phyloP scores from a whole-genome alignment of 2,113 vertebrate species.

The Vulpes ferrilata region DNA sequence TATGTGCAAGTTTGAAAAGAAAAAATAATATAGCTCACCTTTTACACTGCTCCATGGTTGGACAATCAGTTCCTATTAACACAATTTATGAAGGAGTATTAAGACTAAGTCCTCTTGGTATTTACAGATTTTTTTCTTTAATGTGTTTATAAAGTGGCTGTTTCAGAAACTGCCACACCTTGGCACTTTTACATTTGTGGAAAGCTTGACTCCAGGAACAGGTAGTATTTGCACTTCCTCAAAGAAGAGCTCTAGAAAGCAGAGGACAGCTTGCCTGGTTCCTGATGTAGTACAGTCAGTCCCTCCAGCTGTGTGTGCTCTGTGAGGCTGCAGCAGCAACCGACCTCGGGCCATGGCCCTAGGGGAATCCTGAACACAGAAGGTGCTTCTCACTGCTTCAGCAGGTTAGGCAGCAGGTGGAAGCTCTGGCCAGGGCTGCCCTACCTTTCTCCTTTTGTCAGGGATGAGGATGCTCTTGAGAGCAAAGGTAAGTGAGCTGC shows the following conservation, averaged over 20 bases:
- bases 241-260: not conserved
- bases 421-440: not conserved
- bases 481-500: not conserved
- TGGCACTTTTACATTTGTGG: not conserved
- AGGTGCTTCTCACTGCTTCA: not conserved
- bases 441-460: not conserved
- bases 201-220: not conserved
- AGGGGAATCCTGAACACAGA: not conserved
- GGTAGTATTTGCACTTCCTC: not conserved
- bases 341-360: too few relatives aligned
- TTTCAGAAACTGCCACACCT: not conserved
- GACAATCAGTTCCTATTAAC: not conserved
- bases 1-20: too few relatives aligned
- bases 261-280: not conserved
- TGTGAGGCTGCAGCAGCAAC: not conserved
- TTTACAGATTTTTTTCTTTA: not conserved
- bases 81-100: not conserved
- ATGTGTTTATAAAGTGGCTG: not conserved
- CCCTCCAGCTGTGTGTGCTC: not conserved
- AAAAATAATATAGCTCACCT: not conserved
- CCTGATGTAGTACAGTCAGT: not conserved
- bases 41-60: not conserved
- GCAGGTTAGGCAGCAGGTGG: not conserved
- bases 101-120: not conserved
- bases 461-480: not conserved